Base-by-base conservation (phyloP, 2,888 invertebrate species). In the Hoplodrina blanda region DNA sequence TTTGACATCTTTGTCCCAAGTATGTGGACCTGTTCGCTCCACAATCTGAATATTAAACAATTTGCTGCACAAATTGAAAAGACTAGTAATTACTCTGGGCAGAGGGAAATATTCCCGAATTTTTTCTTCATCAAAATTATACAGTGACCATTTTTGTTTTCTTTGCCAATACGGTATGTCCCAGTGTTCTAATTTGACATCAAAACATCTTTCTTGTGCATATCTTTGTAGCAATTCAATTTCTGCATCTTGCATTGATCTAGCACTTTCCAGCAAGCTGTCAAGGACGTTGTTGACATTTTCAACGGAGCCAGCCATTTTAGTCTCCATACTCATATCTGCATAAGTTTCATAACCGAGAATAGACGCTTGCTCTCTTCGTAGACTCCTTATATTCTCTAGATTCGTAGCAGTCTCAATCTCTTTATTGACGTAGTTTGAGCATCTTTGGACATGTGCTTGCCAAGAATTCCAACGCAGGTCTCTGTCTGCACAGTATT, bases 311-410 rank as follows among this genome's bases (percentile, higher is more conserved):
- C 97, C 98, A 10, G 99, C 98, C 98, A 99, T 97, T 96, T 99
- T 99, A 0, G 98, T 99, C 94, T 98, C 97, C 98, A 99, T 98
- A 50, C 98, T 98, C 97, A 99, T 97, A 52, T 98, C 97, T 0
- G 97, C 97, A 92, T 96, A 99, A 65, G 97, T 97, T 76, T 97
- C 96, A 90, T 97, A 99, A 0, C 99, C 99, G 13, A 99, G 93
- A 17, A 97, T 85, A 79, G 97, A 96, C 0, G 99, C 99, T 87
- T 98, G 97, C 52, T 97, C 97, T 55, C 94, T 93, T 80, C 98
- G 96, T 52, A 97, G 89, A 57, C 90, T 94, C 50, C 99, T 96
- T 64, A 99, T 98, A 87, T 98, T 97, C 90, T 99, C 98, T 69
- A 99, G 91, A 87, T 97, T 94, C 0, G 97, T 94, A 88, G 98